Base-by-base conservation (phyloP, 2,888 invertebrate species). In the Patella pellucida region DNA sequence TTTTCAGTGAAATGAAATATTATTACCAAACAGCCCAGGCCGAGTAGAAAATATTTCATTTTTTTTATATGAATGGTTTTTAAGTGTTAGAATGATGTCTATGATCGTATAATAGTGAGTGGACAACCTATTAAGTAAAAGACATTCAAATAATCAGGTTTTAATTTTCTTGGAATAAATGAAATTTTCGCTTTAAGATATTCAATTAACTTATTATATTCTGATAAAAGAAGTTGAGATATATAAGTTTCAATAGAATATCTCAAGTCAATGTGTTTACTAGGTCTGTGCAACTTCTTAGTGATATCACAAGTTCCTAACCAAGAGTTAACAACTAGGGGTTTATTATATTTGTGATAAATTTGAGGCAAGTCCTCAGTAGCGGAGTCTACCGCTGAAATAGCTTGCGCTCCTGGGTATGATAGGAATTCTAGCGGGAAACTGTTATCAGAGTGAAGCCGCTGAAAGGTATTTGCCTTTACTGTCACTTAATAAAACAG, bases 261-360 rank as follows among this genome's bases (percentile, higher is more conserved):
- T 62, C 62, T 62, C 62, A 62, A 62, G n/a, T 62, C 62, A 62
- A 62, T 62, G 19, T 62, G 62, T 62, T 62, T 62, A 19, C n/a
- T 62, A 19, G 62, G n/a, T 62, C 19, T 19, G 31, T 41, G 19
- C 1, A 19, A 62, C 62, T 62, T 62, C 12, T 62, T 62, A 19
- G 62, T 62, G 19, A 19, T 62, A 19, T 15, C 62, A 62, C 62
- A 62, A 62, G 62, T 62, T 19, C 62, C 62, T 62, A 19, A 19
- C 62, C 62, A 62, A 7, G 19, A n/a, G 19, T 62, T 19, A n/a
- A 62, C 5, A 19, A 62, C n/a, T 11, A 62, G 5, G n/a, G 62
- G 62, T 62, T 62, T 62, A 19, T 19, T 62, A 62, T 19, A 16
- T 16, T 19, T 62, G 19, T 62, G 9, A 62, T 62, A 62, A 62